Conservation (phyloP, 1,140 invertebrate species). For the Ectropis grisescens region DNA sequence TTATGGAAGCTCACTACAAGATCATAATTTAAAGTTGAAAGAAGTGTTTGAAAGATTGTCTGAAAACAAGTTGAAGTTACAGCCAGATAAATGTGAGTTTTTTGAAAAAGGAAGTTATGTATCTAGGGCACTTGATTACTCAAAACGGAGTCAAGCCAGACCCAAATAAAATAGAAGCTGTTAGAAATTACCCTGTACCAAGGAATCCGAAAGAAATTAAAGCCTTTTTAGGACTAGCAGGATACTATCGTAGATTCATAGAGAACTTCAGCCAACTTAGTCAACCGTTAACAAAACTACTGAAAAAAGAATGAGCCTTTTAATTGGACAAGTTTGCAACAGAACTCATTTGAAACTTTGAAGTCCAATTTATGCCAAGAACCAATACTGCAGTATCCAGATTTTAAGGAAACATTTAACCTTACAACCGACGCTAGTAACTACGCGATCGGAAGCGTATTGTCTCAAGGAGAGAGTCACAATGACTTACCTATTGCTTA, state of each 20-base stretch:
- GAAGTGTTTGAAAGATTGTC: no score
- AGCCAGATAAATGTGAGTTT: neutral
- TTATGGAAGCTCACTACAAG: no score
- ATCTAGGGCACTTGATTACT: slow-evolving; percentile 1
- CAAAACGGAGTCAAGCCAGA: neutral
- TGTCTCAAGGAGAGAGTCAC: neutral
- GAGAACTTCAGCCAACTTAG: neutral
- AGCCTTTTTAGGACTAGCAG: neutral
- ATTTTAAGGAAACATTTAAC: neutral
- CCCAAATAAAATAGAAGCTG: neutral
- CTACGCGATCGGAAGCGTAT: neutral
- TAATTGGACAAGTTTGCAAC: no score
- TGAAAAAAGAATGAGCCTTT: no score
- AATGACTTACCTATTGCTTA: neutral
- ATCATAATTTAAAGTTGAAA: no score
- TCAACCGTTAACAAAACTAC: neutral
- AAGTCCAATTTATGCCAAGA: no score
- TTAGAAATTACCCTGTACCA: neutral
- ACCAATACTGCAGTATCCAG: no score
- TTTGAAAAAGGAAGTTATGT: neutral
- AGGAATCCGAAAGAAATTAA: neutral
- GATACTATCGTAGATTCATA: slow-evolving; percentile 3
- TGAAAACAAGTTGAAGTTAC: neutral
- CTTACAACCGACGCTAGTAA: neutral
- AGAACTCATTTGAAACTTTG: no score